Conservation (phyloP, 1,140 invertebrate genomes). For the Drosophila saltans region DNA sequence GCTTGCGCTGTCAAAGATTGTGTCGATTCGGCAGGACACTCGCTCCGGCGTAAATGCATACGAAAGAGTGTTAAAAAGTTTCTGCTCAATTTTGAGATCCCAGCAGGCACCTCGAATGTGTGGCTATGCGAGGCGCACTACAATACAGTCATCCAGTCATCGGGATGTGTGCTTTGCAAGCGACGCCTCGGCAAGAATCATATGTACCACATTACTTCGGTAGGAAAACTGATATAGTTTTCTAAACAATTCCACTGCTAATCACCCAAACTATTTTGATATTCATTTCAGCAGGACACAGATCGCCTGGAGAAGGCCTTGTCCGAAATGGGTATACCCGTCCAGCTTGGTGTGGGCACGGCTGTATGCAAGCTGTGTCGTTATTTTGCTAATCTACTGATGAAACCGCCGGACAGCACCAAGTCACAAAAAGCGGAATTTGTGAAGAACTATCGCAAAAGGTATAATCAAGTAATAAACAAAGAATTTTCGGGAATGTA, state of each 20-base stretch:
- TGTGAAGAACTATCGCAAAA: slow-evolving; percentile 87
- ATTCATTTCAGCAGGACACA: slow-evolving; percentile 84
- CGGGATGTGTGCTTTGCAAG: slow-evolving; percentile 90
- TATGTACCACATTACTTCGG: slow-evolving; percentile 86
- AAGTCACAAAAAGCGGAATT: slow-evolving; percentile 86
- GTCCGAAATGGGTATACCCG: slow-evolving; percentile 87
- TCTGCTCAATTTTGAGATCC: slow-evolving; percentile 76
- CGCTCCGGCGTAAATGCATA: slow-evolving; percentile 90
- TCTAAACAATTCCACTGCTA: too few species aligned
- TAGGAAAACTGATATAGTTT: slow-evolving; percentile 35
- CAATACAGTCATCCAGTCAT: slow-evolving; percentile 87
- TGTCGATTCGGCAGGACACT: slow-evolving; percentile 86
- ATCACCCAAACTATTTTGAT: background rate
- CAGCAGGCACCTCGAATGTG: slow-evolving; percentile 77
- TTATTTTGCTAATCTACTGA: slow-evolving; percentile 88
- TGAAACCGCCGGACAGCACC: slow-evolving; percentile 85
- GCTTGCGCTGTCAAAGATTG: slow-evolving; percentile 87
- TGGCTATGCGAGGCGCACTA: slow-evolving; percentile 87
- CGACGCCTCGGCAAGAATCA: slow-evolving; percentile 89
- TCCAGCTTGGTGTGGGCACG: slow-evolving; percentile 85
- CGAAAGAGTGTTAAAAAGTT: slow-evolving; percentile 88
- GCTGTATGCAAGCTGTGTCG: slow-evolving; percentile 92
- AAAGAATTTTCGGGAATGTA: background rate
- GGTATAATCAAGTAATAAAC: slow-evolving; percentile 79
- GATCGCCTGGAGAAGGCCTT: slow-evolving; percentile 88